Evolutionary conservation across 2,888 invertebrate species (phyloP), one percentile per base, ranked within the genome.

Genomic region (Cyaniris semiargus): DNA sequence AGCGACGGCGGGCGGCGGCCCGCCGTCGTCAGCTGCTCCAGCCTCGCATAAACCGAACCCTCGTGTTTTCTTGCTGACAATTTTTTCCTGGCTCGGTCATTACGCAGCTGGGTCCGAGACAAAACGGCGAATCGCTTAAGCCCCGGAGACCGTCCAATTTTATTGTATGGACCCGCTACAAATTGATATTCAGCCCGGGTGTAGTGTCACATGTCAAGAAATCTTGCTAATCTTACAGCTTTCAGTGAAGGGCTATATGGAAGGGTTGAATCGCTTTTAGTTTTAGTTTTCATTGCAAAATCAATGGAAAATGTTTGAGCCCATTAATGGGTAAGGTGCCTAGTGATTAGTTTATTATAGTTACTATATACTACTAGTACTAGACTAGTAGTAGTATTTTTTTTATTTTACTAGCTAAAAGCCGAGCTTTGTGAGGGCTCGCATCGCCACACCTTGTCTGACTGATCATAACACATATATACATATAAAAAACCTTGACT

Each of bases 61-160:
- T 93, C 90, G 92, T 88, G 91, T 93, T 93, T 94, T 94, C 93
- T 93, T 94, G 93, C 93, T 93, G 93, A 93, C 93, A 93, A 94
- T 93, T 94, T 94, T 94, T 94, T 93, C 91, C 91, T 90, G 89
- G 90, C 90, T 87, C 90, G 93, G 94, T 93, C 93, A 93, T 93
- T 93, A 93, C 93, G 89, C 93, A 93, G 93, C 93, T 93, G 93
- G 93, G 93, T 88, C 91, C 91, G 90, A 93, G 93, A 93, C 93
- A 93, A 93, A 94, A 94, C 93, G 94, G 92, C 92, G 93, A 93
- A 94, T 91, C 94, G 94, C 93, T 94, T 94, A 94, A 93, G 93
- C 92, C 92, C 92, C 93, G 88, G 92, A 92, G 93, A 90, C 91
- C 92, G 92, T 93, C 90, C 92, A 89, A 92, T 93, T 94, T 94